Evolutionary conservation across 2,888 invertebrate genomes (phyloP).

Genomic region (Xylocampa areola): DNA sequence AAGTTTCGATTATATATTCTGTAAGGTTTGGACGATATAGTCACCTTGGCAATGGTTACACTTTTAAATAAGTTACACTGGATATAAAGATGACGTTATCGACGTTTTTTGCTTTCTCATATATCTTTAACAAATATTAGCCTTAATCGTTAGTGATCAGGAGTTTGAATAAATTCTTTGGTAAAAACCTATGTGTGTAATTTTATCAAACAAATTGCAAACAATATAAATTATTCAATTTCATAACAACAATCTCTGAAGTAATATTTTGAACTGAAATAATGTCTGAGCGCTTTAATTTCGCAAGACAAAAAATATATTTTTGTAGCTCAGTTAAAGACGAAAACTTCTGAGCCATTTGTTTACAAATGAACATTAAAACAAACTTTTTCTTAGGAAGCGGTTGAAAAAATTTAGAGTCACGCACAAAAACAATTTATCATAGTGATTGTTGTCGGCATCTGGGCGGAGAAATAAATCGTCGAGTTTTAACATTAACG

Average conservation of each 20-base stretch:
- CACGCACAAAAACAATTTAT: slow-evolving; percentile 79
- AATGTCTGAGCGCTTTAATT: slow-evolving; percentile 47
- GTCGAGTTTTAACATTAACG: slow-evolving; percentile 81
- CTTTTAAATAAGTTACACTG: too few species aligned
- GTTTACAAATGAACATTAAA: slow-evolving; percentile 59
- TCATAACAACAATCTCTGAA: slow-evolving; percentile 30
- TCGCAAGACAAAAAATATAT: slow-evolving; percentile 41
- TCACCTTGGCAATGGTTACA: neutral
- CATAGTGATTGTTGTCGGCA: slow-evolving; percentile 82
- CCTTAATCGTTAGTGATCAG: too few species aligned
- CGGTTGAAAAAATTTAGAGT: slow-evolving; percentile 72
- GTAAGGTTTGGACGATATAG: neutral
- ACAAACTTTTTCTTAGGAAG: slow-evolving; percentile 63
- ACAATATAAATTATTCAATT: slow-evolving; percentile 19
- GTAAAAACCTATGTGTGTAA: neutral
- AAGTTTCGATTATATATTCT: neutral
- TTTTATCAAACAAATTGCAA: slow-evolving; percentile 10
- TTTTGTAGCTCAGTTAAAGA: slow-evolving; percentile 51
- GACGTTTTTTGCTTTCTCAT: too few species aligned
- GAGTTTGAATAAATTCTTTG: slow-evolving; percentile 1
- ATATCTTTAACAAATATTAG: too few species aligned
- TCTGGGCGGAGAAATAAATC: slow-evolving; percentile 84
- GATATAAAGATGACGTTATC: too few species aligned
- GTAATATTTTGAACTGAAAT: slow-evolving; percentile 23
- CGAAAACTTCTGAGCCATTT: slow-evolving; percentile 51